These are phyloP conservation scores for Drosophila borborema DNA, from an alignment of 2,888 invertebrate species.

Conservation along the genomic window DNA sequence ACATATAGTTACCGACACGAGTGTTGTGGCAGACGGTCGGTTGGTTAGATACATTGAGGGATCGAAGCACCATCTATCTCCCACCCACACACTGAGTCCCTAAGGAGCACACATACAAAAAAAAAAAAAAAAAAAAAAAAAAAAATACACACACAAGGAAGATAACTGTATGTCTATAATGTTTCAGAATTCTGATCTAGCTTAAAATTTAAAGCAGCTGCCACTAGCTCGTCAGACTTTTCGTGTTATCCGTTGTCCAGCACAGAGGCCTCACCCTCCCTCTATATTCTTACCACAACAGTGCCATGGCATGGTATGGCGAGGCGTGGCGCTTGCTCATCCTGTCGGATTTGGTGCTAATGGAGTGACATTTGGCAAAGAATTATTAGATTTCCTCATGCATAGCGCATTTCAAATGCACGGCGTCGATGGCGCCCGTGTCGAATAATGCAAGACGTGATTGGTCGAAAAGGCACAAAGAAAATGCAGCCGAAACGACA, in stretches of 20 bases:
- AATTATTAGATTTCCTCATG: slow-evolving; percentile 79
- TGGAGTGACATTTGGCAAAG: slow-evolving; percentile 75
- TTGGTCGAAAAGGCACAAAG: slow-evolving; percentile 30
- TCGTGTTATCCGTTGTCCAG: slow-evolving; percentile 24
- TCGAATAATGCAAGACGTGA: slow-evolving; percentile 43
- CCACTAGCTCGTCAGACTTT: slow-evolving; percentile 21
- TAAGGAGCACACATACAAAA: neutral
- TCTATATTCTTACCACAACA: slow-evolving; percentile 5
- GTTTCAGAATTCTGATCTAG: slow-evolving; percentile 19
- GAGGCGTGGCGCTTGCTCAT: slow-evolving; percentile 33
- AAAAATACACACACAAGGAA: slow-evolving; percentile 1
- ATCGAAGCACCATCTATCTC: slow-evolving; percentile 55
- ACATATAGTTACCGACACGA: neutral
- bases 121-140: neutral
- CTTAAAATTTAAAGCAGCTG: slow-evolving; percentile 34
- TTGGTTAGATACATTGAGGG: slow-evolving; percentile 44
- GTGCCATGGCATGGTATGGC: neutral
- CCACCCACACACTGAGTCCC: neutral
- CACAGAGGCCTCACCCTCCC: slow-evolving; percentile 1
- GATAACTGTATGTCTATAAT: slow-evolving; percentile 24
- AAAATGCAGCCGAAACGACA: slow-evolving; percentile 14
- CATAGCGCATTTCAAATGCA: slow-evolving; percentile 58
- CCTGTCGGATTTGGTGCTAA: slow-evolving; percentile 65
- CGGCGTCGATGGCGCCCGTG: slow-evolving; percentile 3
- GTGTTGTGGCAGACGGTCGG: neutral